A percentile compares a stretch with the other conserved stretches of the same genome.
These are phyloP conservation scores for Chlorops oryzae DNA, from an alignment of 1,140 invertebrate genomes.

Conservation along the genomic window DNA sequence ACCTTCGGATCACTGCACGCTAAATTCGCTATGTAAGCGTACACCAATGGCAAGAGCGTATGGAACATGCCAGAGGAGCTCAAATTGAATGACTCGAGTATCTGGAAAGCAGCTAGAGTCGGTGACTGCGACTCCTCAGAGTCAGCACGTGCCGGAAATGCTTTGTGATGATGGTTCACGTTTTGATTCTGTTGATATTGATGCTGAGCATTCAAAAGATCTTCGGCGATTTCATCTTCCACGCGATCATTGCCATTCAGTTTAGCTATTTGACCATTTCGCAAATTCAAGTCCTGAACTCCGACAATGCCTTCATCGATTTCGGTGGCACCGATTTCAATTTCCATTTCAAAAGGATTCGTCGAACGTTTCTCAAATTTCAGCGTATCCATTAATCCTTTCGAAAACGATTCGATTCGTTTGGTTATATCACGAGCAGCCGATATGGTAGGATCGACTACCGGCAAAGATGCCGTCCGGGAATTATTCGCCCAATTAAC, in stretches of 20 bases:
- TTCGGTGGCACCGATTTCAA: constrained; percentile 45
- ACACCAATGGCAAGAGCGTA: constrained; percentile 69
- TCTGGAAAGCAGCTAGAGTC: constrained; percentile 25
- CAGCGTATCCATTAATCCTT: constrained; percentile 45
- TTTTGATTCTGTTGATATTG: no score
- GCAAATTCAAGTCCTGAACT: constrained; percentile 30
- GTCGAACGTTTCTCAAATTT: constrained; percentile 47
- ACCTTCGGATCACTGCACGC: constrained; percentile 76
- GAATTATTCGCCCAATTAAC: constrained; percentile 47
- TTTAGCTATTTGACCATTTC: constrained; percentile 35
- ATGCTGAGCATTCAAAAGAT: constrained; percentile 15
- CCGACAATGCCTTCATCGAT: constrained; percentile 36
- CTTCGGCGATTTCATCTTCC: constrained; percentile 33
- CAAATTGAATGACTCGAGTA: constrained; percentile 43
- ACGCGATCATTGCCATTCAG: constrained; percentile 44
- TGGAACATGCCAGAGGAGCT: constrained; percentile 55
- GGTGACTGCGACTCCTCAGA: constrained; percentile 29
- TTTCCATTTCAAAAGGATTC: constrained; percentile 47
- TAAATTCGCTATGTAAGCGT: constrained; percentile 74
- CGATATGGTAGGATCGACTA: constrained; percentile 31
- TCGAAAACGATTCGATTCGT: constrained; percentile 45
- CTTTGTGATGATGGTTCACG: constrained; percentile 13
- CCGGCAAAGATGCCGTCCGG: constrained; percentile 30
- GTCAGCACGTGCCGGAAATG: constrained; percentile 22
- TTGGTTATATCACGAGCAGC: constrained; percentile 41